phyloP scores from a whole-genome alignment of 2,888 invertebrate species.

The Drosophila kambysellisi region DNA sequence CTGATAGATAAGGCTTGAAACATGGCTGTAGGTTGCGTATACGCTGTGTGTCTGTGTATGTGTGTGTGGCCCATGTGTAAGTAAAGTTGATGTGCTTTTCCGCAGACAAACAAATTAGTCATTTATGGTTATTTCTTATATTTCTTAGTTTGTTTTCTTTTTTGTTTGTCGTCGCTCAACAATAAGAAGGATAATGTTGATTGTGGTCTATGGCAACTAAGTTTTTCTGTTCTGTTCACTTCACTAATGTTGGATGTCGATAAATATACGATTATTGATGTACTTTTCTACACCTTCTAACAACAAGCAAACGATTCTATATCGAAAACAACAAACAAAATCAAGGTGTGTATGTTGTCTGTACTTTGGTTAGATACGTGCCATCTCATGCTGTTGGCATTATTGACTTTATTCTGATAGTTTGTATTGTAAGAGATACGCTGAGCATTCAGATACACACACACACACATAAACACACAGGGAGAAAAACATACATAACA shows the following conservation, averaged over 20 bases:
- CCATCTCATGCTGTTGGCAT: slow-evolving; percentile 54
- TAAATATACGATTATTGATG: slow-evolving; percentile 34
- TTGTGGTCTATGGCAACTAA: slow-evolving; percentile 17
- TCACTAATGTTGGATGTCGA: slow-evolving; percentile 20
- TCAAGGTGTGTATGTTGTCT: slow-evolving; percentile 48
- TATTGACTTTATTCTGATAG: slow-evolving; percentile 66
- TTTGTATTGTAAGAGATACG: slow-evolving; percentile 55
- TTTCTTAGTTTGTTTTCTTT: slow-evolving; percentile 28
- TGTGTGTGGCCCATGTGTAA: slow-evolving; percentile 11
- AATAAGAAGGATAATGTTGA: slow-evolving; percentile 13
- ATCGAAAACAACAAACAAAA: slow-evolving; percentile 32
- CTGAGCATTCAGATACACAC: slow-evolving; percentile 19
- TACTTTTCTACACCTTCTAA: slow-evolving; percentile 22
- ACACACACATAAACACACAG: slow-evolving; percentile 7
- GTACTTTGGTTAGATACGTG: slow-evolving; percentile 32
- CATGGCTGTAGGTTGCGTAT: slow-evolving; percentile 39
- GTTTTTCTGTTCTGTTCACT: slow-evolving; percentile 7
- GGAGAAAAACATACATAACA: slow-evolving; percentile 2
- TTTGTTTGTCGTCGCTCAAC: slow-evolving; percentile 25
- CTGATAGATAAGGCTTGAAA: slow-evolving; percentile 34
- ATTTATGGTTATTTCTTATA: slow-evolving; percentile 9
- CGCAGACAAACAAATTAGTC: slow-evolving; percentile 13
- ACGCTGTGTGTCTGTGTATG: slow-evolving; percentile 24
- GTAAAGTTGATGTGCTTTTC: neutral
- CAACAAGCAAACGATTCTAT: slow-evolving; percentile 27